These are phyloP conservation scores for Clupea harengus DNA, from an alignment of 2,113 vertebrate genomes.

Conservation along the genomic window DNA sequence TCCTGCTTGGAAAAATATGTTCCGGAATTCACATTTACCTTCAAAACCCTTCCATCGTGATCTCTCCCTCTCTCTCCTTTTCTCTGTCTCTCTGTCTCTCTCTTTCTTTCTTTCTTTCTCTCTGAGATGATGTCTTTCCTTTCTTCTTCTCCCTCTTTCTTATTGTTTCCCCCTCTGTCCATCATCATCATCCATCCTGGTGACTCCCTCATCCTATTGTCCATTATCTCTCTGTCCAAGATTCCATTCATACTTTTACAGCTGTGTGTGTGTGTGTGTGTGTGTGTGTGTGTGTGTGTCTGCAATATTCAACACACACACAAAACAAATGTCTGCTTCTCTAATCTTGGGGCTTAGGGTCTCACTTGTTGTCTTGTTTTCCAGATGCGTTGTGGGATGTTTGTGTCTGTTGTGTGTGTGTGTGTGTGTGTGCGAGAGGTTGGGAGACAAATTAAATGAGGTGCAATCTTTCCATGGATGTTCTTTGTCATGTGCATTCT, in stretches of 20 bases:
- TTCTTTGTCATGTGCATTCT: neutral
- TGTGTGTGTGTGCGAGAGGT: neutral
- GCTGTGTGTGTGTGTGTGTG: neutral
- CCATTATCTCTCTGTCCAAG: neutral
- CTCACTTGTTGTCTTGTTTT: neutral
- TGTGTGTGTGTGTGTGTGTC: neutral
- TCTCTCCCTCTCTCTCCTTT: neutral
- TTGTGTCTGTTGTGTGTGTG: neutral
- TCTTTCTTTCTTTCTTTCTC: neutral
- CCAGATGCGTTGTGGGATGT: neutral
- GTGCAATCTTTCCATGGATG: neutral
- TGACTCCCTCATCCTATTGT: neutral
- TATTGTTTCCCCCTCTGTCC: neutral
- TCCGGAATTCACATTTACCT: neutral
- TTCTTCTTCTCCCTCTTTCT: neutral
- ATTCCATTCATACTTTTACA: neutral
- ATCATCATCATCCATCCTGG: neutral
- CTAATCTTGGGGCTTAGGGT: neutral
- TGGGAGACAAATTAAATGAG: neutral
- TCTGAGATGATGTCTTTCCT: neutral
- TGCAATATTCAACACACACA: neutral
- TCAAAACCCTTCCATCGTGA: neutral
- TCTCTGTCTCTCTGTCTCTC: neutral
- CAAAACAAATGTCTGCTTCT: slow-evolving; percentile 7
- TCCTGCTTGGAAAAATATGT: neutral